phyloP scores from a whole-genome alignment of 2,888 invertebrate species.

The Diadromus collaris region DNA sequence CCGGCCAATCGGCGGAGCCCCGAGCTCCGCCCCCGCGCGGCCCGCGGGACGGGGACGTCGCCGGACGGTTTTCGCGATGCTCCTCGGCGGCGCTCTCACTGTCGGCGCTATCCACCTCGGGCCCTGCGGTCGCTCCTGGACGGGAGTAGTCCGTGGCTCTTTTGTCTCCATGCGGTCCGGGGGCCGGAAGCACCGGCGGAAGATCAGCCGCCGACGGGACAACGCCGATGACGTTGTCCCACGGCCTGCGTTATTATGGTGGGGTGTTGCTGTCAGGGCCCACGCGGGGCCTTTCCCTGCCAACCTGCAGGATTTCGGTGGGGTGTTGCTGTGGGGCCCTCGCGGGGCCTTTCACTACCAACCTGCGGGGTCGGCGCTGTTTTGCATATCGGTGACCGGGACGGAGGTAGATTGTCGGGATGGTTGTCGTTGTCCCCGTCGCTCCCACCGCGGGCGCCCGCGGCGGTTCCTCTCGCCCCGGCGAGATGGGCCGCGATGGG shows the following conservation, averaged over 20 bases:
- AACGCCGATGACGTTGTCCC: constrained; percentile 6
- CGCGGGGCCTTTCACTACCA: background rate
- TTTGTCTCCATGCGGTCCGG: background rate
- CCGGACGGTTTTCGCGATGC: constrained; percentile 72
- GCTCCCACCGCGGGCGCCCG: background rate
- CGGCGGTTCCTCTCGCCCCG: constrained; percentile 12
- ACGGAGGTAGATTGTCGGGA: background rate
- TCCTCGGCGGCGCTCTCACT: constrained; percentile 52
- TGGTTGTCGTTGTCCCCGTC: background rate
- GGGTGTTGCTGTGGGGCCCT: constrained; percentile 20
- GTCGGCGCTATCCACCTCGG: constrained; percentile 47
- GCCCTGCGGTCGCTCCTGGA: background rate
- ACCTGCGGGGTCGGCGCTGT: background rate
- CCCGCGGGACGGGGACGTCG: constrained; percentile 64
- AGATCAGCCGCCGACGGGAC: constrained; percentile 20
- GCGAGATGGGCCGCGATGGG: constrained; percentile 32
- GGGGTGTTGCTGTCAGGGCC: too few species aligned
- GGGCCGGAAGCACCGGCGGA: constrained; percentile 13
- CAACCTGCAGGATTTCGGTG: background rate
- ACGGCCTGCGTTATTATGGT: too few species aligned
- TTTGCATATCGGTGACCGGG: constrained; percentile 36
- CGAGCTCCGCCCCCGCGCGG: constrained; percentile 72
- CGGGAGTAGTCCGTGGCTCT: constrained; percentile 10
- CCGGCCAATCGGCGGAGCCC: constrained; percentile 76
- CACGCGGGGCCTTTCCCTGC: background rate